Base-by-base conservation (phyloP, 2,888 invertebrate species). In the Tortrix viridana region DNA sequence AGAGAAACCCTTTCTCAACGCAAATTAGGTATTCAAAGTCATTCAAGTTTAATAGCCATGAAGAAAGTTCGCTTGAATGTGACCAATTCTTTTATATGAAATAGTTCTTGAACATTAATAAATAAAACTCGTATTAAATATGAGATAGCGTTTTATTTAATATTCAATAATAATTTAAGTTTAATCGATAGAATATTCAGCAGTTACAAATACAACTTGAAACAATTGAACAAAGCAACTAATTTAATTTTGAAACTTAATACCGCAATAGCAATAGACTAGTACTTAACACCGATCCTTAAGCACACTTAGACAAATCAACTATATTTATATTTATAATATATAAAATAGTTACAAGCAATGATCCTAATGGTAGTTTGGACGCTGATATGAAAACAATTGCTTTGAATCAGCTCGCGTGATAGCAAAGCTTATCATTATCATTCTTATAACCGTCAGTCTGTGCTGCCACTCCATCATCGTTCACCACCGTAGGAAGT, bases 121-220 rank as follows among this genome's bases (percentile, higher is more conserved):
- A 37, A 38, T 46, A 2, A 44, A 59, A 32, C 18, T 50, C 2
- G 14, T 20, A 9, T 23, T 85, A 82, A 88, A 88, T 90, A 90
- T 88, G 89, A 90, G 90, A 90, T 88, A 84, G 87, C 78, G 88
- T 90, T 88, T 89, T 90, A 91, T 89, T 91, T 79, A 90, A 88
- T 88, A 89, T 81, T 88, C 83, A 89, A 89, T 89, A 89, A 85
- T 88, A 85, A 82, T 81, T 79, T 82, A 81, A 62, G 76, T 86
- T 85, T 82, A 81, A 86, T 89, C 81, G 80, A 91, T 92, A 92
- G 88, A 92, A 91, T 91, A 92, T 90, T 85, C 79, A 90, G 90
- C 89, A 89, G 83, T 88, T 89, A 91, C 86, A 91, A 91, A 91
- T 90, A 92, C 89, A 92, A 92, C 91, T 84, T 85, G 85, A 89